Evolutionary conservation across 2,797 vertebrate genomes (phyloP), one percentile per base, ranked within the genome.

Genomic region (Gymnothorax reevesii): DNA sequence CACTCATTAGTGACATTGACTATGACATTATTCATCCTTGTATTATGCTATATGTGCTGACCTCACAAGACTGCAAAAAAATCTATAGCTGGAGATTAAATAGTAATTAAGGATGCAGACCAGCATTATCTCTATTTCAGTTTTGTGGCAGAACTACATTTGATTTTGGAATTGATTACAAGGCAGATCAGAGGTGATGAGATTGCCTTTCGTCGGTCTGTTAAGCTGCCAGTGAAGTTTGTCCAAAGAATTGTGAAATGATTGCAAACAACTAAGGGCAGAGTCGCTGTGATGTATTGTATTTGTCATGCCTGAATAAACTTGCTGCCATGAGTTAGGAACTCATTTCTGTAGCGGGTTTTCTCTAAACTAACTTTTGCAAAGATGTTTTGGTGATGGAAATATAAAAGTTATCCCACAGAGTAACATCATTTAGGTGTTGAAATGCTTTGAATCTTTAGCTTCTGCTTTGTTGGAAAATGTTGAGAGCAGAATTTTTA

Each of bases 71-170:
- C 52, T 54, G 77, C 10, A 52, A 80, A 80, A 80, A 80, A 80
- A 80, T 80, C 77, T 52, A 80, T 80, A n/a, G 7, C 77, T 54
- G 77, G 42, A 52, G 22, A 77, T 54, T 15, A 80, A 55, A 80
- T 22, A 22, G 5, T 54, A 12, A 22, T 55, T 80, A 8, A 80
- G 49, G n/a, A 80, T 77, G 77, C 77, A 54, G 77, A n/a, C 20
- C 77, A 80, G 52, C 77, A 80, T 80, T 22, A 80, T 80, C 77
- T 80, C 77, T 55, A 55, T 80, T 80, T 80, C 52, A 42, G 9
- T 55, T 54, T 17, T 79, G 75, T 7, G 15, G 52, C 22, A 54
- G 20, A 54, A n/a, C 55, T 54, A 55, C 8, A n/a, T 80, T 55
- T 80, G 77, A 80, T 80, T 54, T 54, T 20, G 77, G 77, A 80